A percentile compares a stretch with the other conserved stretches of the same genome.
Evolutionary conservation across 1,140 invertebrate species (phyloP).

Genomic region (Metopolophium dirhodum): DNA sequence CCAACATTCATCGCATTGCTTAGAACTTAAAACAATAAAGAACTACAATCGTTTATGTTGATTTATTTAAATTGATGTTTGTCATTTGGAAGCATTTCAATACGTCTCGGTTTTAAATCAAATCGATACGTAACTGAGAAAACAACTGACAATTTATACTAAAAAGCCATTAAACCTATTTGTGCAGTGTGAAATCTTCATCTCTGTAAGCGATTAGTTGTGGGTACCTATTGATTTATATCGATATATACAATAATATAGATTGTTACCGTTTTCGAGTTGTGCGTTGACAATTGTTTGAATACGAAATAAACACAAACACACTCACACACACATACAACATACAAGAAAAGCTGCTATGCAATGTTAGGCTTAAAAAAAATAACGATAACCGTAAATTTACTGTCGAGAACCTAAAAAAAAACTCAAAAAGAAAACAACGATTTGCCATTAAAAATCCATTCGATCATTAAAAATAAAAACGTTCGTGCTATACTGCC

Average conservation of each 20-base stretch:
- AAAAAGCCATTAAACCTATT: not conserved
- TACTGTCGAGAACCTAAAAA: not conserved
- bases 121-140: not conserved
- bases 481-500: not conserved
- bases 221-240: not conserved
- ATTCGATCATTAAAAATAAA: not conserved
- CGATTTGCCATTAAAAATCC: too few relatives aligned
- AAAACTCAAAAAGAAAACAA: not conserved
- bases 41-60: not conserved
- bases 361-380: not conserved
- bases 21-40: not conserved
- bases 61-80: not conserved
- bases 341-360: not conserved
- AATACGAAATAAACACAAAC: not conserved
- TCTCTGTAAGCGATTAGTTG: not conserved
- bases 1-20: too few relatives aligned
- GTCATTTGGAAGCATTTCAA: not conserved
- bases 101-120: not conserved
- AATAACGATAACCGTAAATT: not conserved
- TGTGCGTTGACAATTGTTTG: not conserved
- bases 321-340: not conserved
- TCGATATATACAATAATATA: not conserved
- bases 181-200: not conserved
- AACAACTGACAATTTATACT: not conserved
- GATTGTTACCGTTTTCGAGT: not conserved